Base-by-base conservation (phyloP, 2,888 invertebrate species). In the Neocrepidodera transversa region DNA sequence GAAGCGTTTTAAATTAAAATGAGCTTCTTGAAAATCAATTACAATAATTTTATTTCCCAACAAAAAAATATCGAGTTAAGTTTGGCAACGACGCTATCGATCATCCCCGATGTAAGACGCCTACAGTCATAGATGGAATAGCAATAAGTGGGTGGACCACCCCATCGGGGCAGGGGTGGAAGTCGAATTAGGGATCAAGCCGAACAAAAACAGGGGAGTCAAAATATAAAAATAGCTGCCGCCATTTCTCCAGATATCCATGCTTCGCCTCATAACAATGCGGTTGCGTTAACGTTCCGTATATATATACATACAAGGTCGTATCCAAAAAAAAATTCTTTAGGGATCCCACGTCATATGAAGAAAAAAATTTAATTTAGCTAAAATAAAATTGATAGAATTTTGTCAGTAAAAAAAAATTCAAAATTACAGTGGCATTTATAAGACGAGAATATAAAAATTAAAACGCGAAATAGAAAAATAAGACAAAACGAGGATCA, bases 121-220 rank as follows among this genome's bases (percentile, higher is more conserved):
- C 74, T 72, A 74, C 76, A 76, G 75, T 76, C 74, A 76, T 77
- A 76, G 76, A 77, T 76, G 76, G 77, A 76, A 77, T 76, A 77
- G 76, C 76, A 76, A 76, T 77, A 76, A 76, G 76, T 76, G 76
- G 76, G 77, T 76, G 76, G 67, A 60, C 60, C 52, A 32, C 53
- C 53, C 49, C 45, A 51, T 45, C 50, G 40, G 40, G 65, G 56
- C 48, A 55, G 60, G 75, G 75, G 73, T 73, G 75, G 73, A 76
- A 76, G 74, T 73, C 74, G 76, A 77, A 78, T 76, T 78, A 78
- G 75, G 76, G 77, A 77, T 77, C 76, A 76, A 74, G 71, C 71
- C 71, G 72, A 74, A 74, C 72, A 74, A 74, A 76, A 76, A 76
- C 73, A 74, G 76, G 76, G 75, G 75, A 75, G 74, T 74, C 74